phyloP scores from a whole-genome alignment of 2,888 invertebrate genomes.

The Pristionchus fissidentatus region DNA sequence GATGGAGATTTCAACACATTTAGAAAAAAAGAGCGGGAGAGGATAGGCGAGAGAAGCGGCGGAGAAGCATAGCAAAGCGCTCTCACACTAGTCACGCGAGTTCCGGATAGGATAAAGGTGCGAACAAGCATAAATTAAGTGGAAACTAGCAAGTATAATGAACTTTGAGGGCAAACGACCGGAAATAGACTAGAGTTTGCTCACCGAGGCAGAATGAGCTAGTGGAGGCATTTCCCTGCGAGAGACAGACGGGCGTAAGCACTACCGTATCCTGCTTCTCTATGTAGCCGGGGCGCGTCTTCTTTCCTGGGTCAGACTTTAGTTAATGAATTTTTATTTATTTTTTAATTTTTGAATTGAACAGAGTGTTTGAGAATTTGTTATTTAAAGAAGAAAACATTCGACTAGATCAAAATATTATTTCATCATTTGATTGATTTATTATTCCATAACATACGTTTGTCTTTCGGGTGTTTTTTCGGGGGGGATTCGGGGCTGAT shows the following conservation, averaged over 20 bases:
- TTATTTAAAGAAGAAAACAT: no score
- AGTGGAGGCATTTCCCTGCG: not conserved
- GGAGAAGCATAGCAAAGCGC: not conserved
- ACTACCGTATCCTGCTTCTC: not conserved
- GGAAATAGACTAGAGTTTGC: not conserved
- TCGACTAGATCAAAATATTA: no score
- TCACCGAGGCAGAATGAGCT: not conserved
- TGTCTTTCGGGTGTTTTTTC: slow-evolving; percentile 30
- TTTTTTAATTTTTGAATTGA: not conserved
- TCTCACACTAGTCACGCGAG: not conserved
- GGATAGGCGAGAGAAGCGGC: not conserved
- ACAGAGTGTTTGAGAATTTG: no score
- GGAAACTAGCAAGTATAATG: not conserved
- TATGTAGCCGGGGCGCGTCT: not conserved
- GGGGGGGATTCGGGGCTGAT: no score
- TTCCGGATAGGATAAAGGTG: not conserved
- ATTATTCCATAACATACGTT: slow-evolving; percentile 1
- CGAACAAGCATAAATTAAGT: not conserved
- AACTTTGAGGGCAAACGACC: slow-evolving; percentile 13
- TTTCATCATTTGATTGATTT: no score
- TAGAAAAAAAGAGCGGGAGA: not conserved
- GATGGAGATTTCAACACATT: slow-evolving; percentile 25
- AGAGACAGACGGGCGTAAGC: not conserved
- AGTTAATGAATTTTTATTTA: no score
- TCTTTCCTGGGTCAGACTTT: not conserved